These are phyloP conservation scores for Ernsta delagoae DNA, from an alignment of 2,888 invertebrate species.

Conservation along the genomic window DNA sequence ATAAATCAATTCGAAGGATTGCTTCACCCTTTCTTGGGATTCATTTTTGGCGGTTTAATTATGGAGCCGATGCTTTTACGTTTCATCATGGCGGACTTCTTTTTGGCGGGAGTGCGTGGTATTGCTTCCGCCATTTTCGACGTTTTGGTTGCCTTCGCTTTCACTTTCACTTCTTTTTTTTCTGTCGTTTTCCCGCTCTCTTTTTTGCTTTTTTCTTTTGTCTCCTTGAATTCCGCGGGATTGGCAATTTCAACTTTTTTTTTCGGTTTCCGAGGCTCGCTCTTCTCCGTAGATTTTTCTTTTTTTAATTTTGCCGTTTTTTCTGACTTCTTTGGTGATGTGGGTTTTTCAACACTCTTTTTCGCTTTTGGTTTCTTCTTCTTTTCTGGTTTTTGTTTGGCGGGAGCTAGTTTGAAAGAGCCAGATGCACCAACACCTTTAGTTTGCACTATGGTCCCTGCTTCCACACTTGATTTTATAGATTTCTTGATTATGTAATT, in stretches of 20 bases:
- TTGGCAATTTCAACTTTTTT: slow-evolving; percentile 39
- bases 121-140: slow-evolving; percentile 43
- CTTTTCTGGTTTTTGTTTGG: slow-evolving; percentile 50
- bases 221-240: slow-evolving; percentile 22
- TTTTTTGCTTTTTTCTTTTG: slow-evolving; percentile 39
- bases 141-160: slow-evolving; percentile 40
- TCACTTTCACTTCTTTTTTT: slow-evolving; percentile 36
- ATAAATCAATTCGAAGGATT: too few relatives aligned
- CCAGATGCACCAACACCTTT: slow-evolving; percentile 71
- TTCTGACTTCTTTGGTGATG: slow-evolving; percentile 24
- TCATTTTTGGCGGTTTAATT: slow-evolving; percentile 76
- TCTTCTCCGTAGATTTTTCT: slow-evolving; percentile 30
- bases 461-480: slow-evolving; percentile 63
- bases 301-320: slow-evolving; percentile 38
- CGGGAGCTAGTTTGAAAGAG: slow-evolving; percentile 63
- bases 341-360: slow-evolving; percentile 31
- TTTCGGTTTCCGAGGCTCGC: slow-evolving; percentile 37
- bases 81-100: slow-evolving; percentile 56
- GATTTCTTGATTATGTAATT: slow-evolving; percentile 66
- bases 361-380: slow-evolving; percentile 46
- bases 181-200: slow-evolving; percentile 37
- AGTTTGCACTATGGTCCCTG: slow-evolving; percentile 62
- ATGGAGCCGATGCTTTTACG: slow-evolving; percentile 72
- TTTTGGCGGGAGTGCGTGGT: slow-evolving; percentile 57
- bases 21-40: slow-evolving; percentile 51